Base-by-base conservation (phyloP, 2,797 vertebrate genomes). In the Sebastiscus albofasciatus region DNA sequence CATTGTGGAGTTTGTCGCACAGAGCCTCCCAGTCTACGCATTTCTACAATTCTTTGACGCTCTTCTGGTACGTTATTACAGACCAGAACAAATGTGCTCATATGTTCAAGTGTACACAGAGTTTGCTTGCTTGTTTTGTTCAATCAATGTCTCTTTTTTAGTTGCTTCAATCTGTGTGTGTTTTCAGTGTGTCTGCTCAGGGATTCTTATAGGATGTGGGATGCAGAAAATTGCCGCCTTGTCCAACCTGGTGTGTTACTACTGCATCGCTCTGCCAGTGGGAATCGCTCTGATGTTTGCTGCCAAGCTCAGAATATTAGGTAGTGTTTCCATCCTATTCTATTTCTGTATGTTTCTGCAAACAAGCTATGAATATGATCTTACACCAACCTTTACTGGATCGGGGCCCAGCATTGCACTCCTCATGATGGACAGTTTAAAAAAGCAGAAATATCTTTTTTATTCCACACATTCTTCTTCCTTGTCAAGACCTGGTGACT, bases 161-260 rank as follows among this genome's bases (percentile, higher is more conserved):
- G 29, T 16, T 59, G 14, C 83, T 72, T 79, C 5, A 73, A 11
- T 76, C 3, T 74, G 20, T 88, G 46, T 78, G 34, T 82, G 39
- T 76, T 69, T 85, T 42, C 92, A 99, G 98, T 96, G 95, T 0
- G 97, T 97, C 0, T 95, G 96, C 3, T 92, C 96, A 0, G 98
- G 98, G 0, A 95, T 99, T 77, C 93, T 99, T 75, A 77, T 98
- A 8, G 98, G 98, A 36, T 85, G 94, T 0, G 98, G 98, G 22
- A 97, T 96, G 87, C 98, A 99, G 95, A 99, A 97, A 95, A 87
- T 97, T 11, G 97, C 97, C 0, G 97, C 98, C 10, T 46, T 97
- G 0, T 90, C 96, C 78, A 98, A 97, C 6, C 89, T 98, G 13
- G n/a, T 99, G 0, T 90, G 92, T 0, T 99, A 97, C 89, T 99